Evolutionary conservation across 2,113 vertebrate species (phyloP), one percentile per base, ranked within the genome.

Genomic region (Ornithorhynchus anatinus): DNA sequence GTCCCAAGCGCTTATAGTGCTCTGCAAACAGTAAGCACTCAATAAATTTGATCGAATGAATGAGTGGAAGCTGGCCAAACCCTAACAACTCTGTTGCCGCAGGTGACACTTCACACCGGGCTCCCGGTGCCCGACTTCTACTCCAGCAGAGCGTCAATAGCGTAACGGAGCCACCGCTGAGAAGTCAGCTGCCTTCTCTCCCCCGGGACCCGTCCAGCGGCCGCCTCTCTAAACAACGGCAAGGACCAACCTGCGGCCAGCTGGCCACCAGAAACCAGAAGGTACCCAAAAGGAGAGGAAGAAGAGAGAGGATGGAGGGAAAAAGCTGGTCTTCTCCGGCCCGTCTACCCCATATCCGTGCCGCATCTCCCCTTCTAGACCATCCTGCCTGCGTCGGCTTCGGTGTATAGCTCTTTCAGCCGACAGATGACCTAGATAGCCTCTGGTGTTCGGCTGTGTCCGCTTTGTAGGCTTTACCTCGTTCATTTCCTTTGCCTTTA

Each of bases 71-170:
- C 51, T 22, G 32, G 72, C 32, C 6, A 32, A 36, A 4, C 20
- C 15, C 9, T 25, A 25, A 59, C 60, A 1, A 0, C 0, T 32
- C 17, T 79, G 33, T 79, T 74, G 0, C 66, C 60, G 38, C 84
- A 99, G 98, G 95, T 99, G 77, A 99, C 97, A 0, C 94, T 99
- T 61, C 97, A 98, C 87, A 98, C 97, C 3, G 98, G 98, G 31
- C 89, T 99, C 58, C 95, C 96, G 0, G 95, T 99, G 80, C 98
- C 98, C 0, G 97, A 98, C 45, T 97, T 98, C 94, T 98, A 97
- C 91, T 89, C 96, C 2, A 94, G 93, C 29, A 64, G 97, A 93
- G 88, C 94, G 10, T 68, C 94, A 22, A 86, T 93, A 81, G 91
- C 91, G 1, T 93, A 81, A 91, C 59, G 66, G 59, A 6, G 39